Evolutionary conservation across 2,113 vertebrate species (phyloP).

Genomic region (Echinops telfairi): DNA sequence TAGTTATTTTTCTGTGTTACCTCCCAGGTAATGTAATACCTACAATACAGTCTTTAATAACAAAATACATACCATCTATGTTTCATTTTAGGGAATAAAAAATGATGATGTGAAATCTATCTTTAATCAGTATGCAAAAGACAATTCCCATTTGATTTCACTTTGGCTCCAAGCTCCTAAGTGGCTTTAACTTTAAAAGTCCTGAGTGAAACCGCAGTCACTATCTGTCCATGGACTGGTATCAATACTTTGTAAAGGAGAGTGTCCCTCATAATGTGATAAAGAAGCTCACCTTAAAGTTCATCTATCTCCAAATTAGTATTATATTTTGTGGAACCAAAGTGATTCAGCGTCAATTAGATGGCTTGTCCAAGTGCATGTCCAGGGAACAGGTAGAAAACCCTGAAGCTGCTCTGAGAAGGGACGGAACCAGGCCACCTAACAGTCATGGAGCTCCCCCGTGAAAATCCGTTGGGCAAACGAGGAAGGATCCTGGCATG

Average conservation of each 20-base stretch:
- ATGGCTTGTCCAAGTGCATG: not conserved
- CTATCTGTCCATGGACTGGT: not conserved
- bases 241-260: not conserved
- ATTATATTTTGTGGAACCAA: not conserved
- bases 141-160: conserved; percentile 7
- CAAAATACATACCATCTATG: not conserved
- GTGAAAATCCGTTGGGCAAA: not conserved
- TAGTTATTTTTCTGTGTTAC: conserved; percentile 19
- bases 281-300: conserved; percentile 47
- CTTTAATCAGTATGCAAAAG: not conserved
- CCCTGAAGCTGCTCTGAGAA: not conserved
- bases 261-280: not conserved
- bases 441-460: not conserved
- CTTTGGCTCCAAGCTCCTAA: not conserved
- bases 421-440: not conserved
- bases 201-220: not conserved
- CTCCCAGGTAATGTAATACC: not conserved
- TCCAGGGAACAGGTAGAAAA: not conserved
- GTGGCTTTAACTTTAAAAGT: not conserved
- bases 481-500: not conserved
- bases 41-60: conserved; percentile 21
- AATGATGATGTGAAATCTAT: not conserved
- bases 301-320: not conserved
- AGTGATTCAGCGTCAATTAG: not conserved
- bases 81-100: not conserved